Evolutionary conservation across 2,113 vertebrate genomes (phyloP).

Genomic region (Ceyx melanurus): DNA sequence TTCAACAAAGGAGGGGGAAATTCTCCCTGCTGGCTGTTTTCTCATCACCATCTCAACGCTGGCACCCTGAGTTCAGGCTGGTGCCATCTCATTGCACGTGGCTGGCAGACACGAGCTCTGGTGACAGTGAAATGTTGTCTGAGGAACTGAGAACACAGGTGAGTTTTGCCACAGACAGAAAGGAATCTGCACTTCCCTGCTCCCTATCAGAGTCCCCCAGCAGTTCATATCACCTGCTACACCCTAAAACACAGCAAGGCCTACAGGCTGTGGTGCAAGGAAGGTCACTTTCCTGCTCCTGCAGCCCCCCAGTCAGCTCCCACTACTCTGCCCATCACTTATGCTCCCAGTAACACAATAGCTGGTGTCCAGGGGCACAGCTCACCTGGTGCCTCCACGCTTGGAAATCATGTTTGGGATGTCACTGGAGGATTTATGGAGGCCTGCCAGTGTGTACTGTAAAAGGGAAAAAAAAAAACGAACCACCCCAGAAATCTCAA

Average conservation of each 20-base stretch:
- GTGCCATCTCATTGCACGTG: background rate
- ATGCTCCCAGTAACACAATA: background rate
- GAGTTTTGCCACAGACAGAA: background rate
- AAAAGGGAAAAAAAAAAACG: background rate
- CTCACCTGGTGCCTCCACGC: background rate
- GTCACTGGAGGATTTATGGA: background rate
- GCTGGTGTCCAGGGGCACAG: background rate
- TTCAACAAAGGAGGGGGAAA: background rate
- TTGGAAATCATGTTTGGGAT: background rate
- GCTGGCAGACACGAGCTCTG: background rate
- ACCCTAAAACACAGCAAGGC: background rate
- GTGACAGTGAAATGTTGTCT: background rate
- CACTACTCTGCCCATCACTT: background rate
- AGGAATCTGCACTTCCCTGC: background rate
- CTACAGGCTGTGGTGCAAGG: background rate
- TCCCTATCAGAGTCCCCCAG: background rate
- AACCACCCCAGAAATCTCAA: background rate
- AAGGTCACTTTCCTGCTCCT: background rate
- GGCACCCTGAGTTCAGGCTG: background rate
- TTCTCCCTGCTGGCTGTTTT: background rate
- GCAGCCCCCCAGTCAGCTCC: background rate
- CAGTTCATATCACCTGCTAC: background rate
- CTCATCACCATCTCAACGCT: background rate
- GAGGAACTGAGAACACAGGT: background rate
- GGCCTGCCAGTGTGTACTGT: background rate